Base-by-base conservation (phyloP, 1,140 invertebrate genomes). In the Metopolophium dirhodum region DNA sequence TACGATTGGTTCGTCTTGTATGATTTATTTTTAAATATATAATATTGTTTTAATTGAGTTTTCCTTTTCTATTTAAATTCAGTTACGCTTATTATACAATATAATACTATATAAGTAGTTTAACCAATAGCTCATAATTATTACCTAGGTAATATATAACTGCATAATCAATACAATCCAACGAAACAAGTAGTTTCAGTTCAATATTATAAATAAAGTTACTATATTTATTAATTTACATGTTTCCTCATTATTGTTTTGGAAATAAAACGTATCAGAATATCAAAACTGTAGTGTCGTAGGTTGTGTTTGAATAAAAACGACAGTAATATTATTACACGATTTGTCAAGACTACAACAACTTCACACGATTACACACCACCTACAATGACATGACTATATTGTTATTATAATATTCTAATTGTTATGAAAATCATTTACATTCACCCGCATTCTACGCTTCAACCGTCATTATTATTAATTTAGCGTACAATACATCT, bases 351-450 rank as follows among this genome's bases (percentile, higher is more conserved):
- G 2, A 7, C 61, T 77, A n/a, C 14, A 41, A n/a, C 22, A 23
- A n/a, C 22, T 83, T 41, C 37, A 41, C 18, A 83, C 22, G 7
- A 83, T 35, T 37, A 37, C 1, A 30, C 11, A 11, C 41, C 61
- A 68, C 30, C n/a, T 77, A 8, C 9, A 8, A 47, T 47, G 7
- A 77, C 61, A n/a, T 68, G 11, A 6, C 57, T 30, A 30, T 30
- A 11, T 30, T 14, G 7, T 30, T 77, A 77, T 54, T n/a, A 77
- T 7, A 1, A 30, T 77, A n/a, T n/a, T 77, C n/a, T 77, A n/a
- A 77, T 77, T 68, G 30, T 68, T n/a, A 77, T n/a, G 57, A 61
- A 77, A 77, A n/a, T n/a, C 61, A n/a, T n/a, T n/a, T 77, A n/a
- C 4, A 35, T 30, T 41, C 41, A n/a, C 30, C 11, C 18, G 14